These are phyloP conservation scores for Brenthis hecate DNA, from an alignment of 2,888 invertebrate species.

Conservation along the genomic window DNA sequence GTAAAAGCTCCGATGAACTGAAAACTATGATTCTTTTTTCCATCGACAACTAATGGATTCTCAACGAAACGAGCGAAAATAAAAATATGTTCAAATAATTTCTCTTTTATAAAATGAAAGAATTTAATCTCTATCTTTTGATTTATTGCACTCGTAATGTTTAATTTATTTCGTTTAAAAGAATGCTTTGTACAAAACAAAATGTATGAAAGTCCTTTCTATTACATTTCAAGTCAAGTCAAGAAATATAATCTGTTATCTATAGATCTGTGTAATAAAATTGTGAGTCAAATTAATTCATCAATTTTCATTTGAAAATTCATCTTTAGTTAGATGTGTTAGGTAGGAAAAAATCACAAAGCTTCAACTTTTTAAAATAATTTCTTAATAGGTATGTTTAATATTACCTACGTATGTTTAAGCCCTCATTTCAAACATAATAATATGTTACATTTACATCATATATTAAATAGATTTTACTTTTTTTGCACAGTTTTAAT, in stretches of 20 bases:
- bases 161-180: conserved; percentile 24
- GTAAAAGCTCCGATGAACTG: conserved; percentile 54
- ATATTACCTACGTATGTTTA: no score
- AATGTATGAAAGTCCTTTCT: background rate
- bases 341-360: no score
- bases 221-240: background rate
- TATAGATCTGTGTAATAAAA: no score
- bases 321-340: no score
- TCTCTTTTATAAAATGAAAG: conserved; percentile 48
- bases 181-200: conserved; percentile 24
- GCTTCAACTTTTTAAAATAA: no score
- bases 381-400: no score
- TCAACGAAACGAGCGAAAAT: conserved; percentile 47
- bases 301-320: no score
- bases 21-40: conserved; percentile 54
- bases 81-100: conserved; percentile 48
- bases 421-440: no score
- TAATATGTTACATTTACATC: no score
- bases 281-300: no score
- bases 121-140: conserved; percentile 49
- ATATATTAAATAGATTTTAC: no score
- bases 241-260: no score
- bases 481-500: background rate
- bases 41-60: conserved; percentile 60
- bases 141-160: conserved; percentile 50